phyloP scores from a whole-genome alignment of 1,140 invertebrate species.

The Polypedilum pembai region DNA sequence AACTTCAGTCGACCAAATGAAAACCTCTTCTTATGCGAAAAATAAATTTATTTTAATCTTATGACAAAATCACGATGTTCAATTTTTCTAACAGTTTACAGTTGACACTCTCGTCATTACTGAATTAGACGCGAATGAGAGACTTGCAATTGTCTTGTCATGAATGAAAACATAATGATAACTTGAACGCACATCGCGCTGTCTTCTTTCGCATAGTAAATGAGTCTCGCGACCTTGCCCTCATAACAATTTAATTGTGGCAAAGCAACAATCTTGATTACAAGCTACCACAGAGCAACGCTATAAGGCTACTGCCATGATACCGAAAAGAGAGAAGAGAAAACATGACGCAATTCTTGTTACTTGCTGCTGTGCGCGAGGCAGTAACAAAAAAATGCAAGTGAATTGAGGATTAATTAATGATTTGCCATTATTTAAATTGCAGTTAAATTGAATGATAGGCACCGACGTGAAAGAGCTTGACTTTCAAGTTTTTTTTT shows the following conservation, averaged over 20 bases:
- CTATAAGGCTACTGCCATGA: background rate
- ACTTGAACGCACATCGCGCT: background rate
- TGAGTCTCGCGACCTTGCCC: background rate
- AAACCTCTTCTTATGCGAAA: too few relatives aligned
- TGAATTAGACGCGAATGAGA: background rate
- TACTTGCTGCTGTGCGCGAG: background rate
- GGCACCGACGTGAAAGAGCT: background rate
- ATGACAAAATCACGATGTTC: background rate
- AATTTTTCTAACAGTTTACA: background rate
- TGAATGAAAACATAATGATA: background rate
- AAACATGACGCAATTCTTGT: background rate
- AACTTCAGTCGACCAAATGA: background rate
- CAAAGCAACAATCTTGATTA: background rate
- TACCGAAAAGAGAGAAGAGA: background rate
- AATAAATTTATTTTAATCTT: background rate
- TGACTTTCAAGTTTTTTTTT: background rate
- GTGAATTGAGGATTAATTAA: background rate
- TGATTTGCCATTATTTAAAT: constrained; percentile 10
- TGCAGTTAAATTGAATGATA: constrained; percentile 13
- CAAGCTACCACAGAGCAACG: background rate
- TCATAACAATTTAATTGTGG: constrained; percentile 6
- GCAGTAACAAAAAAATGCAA: background rate
- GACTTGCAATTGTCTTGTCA: background rate
- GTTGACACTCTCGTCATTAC: background rate
- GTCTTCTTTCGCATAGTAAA: background rate